These are phyloP conservation scores for Mnemiopsis leidyi DNA, from an alignment of 37 sponge, comb jelly and placozoan species.

Conservation along the genomic window DNA sequence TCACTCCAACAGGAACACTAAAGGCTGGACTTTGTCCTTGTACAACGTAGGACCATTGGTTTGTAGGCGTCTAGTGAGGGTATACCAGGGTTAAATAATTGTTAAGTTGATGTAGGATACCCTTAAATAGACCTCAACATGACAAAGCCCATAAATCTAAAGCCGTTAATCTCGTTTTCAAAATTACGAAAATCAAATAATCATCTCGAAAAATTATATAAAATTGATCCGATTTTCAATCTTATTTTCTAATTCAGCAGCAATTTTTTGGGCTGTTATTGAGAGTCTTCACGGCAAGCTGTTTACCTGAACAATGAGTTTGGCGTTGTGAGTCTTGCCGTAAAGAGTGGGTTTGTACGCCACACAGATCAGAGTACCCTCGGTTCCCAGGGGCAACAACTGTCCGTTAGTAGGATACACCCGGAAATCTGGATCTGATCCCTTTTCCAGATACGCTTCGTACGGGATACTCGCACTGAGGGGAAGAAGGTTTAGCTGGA, in stretches of 20 bases:
- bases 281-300: too few species aligned
- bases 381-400: constrained; percentile 72
- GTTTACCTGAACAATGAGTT: constrained; percentile 76
- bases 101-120: too few species aligned
- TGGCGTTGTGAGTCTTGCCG: constrained; percentile 76
- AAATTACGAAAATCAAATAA: too few species aligned
- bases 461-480: constrained; percentile 70
- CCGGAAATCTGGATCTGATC: constrained; percentile 74
- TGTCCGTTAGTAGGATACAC: constrained; percentile 75
- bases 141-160: too few species aligned
- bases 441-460: constrained; percentile 72
- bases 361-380: constrained; percentile 75
- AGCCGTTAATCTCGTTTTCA: too few species aligned
- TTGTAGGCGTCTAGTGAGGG: constrained; percentile 29
- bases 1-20: constrained; percentile 48
- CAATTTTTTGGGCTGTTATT: too few species aligned
- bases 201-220: too few species aligned
- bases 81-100: too few species aligned
- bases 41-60: constrained; percentile 47
- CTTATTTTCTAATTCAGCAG: too few species aligned
- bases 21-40: constrained; percentile 56
- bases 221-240: too few species aligned
- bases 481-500: not conserved
- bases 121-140: too few species aligned
- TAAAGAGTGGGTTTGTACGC: constrained; percentile 77